Conservation (phyloP, 2,113 vertebrate genomes). For the Hypocryptadius cinnamomeus region DNA sequence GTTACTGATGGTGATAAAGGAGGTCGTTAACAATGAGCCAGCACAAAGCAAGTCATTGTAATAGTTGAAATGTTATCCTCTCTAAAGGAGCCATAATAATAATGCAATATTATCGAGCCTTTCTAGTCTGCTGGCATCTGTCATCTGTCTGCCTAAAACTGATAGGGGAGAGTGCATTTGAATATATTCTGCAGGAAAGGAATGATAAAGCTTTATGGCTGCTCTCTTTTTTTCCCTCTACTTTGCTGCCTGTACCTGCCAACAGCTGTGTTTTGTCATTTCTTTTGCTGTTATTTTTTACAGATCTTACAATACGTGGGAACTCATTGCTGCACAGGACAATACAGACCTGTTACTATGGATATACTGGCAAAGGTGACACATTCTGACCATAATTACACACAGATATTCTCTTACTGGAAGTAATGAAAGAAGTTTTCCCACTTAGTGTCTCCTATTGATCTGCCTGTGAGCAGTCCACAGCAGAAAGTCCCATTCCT, state of each 20-base stretch:
- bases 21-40: constrained; percentile 31
- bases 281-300: not conserved
- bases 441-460: not conserved
- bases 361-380: not conserved
- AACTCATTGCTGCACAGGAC: not conserved
- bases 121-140: constrained; percentile 25
- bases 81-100: constrained; percentile 26
- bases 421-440: not conserved
- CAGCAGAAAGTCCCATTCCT: not conserved
- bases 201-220: constrained; percentile 8
- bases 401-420: not conserved
- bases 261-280: not conserved
- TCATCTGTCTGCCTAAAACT: constrained; percentile 29
- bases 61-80: constrained; percentile 30
- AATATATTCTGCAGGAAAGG: constrained; percentile 13
- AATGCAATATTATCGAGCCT: constrained; percentile 31
- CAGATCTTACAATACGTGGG: not conserved
- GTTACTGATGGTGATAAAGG: constrained; percentile 39
- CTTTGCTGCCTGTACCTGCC: not conserved
- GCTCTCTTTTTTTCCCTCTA: not conserved
- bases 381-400: not conserved
- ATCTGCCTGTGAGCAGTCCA: not conserved
- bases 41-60: constrained; percentile 46
- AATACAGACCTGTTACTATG: not conserved
- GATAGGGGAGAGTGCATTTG: constrained; percentile 3